These are phyloP conservation scores for Chydorus sphaericus DNA, from an alignment of 2,888 invertebrate species.

Conservation along the genomic window DNA sequence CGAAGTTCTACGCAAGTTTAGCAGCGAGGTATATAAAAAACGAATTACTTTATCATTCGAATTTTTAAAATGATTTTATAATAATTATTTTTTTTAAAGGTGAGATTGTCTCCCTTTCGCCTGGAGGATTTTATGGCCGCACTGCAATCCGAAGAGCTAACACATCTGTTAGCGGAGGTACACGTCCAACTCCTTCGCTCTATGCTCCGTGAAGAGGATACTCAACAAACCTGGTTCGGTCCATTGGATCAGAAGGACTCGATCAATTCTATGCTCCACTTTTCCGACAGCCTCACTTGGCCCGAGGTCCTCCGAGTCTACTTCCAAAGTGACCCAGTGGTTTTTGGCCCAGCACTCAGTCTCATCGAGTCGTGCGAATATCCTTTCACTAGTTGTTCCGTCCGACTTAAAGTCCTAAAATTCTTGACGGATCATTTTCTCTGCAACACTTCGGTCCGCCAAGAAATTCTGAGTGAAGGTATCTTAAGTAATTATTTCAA, in stretches of 20 bases:
- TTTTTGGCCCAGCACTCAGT: slow-evolving; percentile 27
- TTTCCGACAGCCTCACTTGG: slow-evolving; percentile 92
- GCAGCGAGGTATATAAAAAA: not conserved
- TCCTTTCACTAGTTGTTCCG: slow-evolving; percentile 67
- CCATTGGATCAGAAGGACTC: slow-evolving; percentile 95
- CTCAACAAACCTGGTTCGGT: slow-evolving; percentile 87
- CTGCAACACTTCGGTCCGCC: slow-evolving; percentile 79
- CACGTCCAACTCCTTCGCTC: slow-evolving; percentile 88
- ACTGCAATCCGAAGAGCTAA: slow-evolving; percentile 79
- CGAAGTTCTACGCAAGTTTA: slow-evolving; percentile 84
- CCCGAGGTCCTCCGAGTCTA: slow-evolving; percentile 80
- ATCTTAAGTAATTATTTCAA: slow-evolving; percentile 24
- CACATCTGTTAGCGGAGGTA: slow-evolving; percentile 75
- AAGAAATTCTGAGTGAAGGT: slow-evolving; percentile 87
- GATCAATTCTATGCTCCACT: slow-evolving; percentile 80
- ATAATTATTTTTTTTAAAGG: slow-evolving; percentile 31
- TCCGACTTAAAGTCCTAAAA: slow-evolving; percentile 65
- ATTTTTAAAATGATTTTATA: not conserved
- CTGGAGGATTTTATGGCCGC: slow-evolving; percentile 96
- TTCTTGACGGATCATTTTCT: slow-evolving; percentile 90
- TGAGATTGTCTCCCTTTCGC: slow-evolving; percentile 80
- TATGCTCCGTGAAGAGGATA: slow-evolving; percentile 79
- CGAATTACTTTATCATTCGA: not conserved
- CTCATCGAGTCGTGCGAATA: slow-evolving; percentile 44
- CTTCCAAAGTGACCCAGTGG: slow-evolving; percentile 72